Evolutionary conservation across 2,113 vertebrate species (phyloP).

Genomic region (Siniperca chuatsi): DNA sequence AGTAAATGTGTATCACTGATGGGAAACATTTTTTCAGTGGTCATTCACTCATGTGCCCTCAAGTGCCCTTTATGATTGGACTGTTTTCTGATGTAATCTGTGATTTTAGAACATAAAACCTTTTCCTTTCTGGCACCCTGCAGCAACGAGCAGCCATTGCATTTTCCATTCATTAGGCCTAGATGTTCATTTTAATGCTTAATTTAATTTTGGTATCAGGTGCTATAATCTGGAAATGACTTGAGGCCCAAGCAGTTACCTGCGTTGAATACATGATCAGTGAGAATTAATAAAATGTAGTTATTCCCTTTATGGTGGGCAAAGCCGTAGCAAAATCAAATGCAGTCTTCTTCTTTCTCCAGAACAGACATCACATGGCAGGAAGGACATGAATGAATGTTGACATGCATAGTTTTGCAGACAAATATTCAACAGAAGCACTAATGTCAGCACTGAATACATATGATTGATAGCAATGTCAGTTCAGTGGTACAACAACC

Average conservation of each 20-base stretch:
- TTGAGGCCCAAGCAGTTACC: slow-evolving; percentile 23
- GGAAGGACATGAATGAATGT: neutral
- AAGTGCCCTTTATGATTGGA: slow-evolving; percentile 35
- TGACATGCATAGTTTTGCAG: neutral
- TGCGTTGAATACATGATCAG: slow-evolving; percentile 60
- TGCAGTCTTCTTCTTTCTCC: neutral
- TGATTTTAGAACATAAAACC: slow-evolving; percentile 63
- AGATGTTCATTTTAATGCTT: slow-evolving; percentile 65
- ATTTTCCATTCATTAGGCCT: slow-evolving; percentile 57
- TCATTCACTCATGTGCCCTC: slow-evolving; percentile 37
- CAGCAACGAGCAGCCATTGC: slow-evolving; percentile 43
- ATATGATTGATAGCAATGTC: neutral
- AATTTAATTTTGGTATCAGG: slow-evolving; percentile 64
- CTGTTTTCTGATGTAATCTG: slow-evolving; percentile 49
- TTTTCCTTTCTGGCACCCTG: slow-evolving; percentile 43
- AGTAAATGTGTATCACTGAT: neutral
- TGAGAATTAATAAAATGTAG: neutral
- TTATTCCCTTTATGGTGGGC: neutral
- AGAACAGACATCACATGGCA: neutral
- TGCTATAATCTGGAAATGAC: slow-evolving; percentile 55
- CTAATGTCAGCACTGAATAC: neutral
- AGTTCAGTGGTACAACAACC: neutral
- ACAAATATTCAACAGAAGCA: neutral
- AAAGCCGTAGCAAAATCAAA: neutral
- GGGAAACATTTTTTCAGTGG: slow-evolving; percentile 1